Percentiles rank a stretch among this genome's conserved stretches.
Evolutionary conservation across 2,797 vertebrate species (phyloP).

Genomic region (Arctocebus calabarensis): DNA sequence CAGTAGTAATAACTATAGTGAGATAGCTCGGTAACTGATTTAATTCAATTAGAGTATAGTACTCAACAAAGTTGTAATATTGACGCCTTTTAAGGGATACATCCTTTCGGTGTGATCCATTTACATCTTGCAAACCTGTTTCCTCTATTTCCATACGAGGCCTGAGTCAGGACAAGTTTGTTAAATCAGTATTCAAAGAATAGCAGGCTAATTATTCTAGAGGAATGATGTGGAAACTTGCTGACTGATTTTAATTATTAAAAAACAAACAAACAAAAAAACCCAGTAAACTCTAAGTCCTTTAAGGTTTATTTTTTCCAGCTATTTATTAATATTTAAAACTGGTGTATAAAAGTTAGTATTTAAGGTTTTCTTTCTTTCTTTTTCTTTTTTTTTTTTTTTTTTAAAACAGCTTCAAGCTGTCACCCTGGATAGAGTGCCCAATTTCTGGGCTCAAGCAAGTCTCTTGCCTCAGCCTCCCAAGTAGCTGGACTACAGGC

Average conservation of each 20-base stretch:
- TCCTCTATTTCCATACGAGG: slow-evolving; percentile 15
- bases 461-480: too few relatives aligned
- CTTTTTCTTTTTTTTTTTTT: too few relatives aligned
- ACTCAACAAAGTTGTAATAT: slow-evolving; percentile 43
- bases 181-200: slow-evolving; percentile 49
- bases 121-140: neutral
- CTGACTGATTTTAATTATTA: slow-evolving; percentile 42
- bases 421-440: too few relatives aligned
- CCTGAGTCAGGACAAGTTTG: neutral
- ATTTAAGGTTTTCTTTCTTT: slow-evolving; percentile 37
- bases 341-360: slow-evolving; percentile 25
- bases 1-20: neutral
- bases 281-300: neutral
- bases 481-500: too few relatives aligned
- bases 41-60: neutral
- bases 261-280: neutral
- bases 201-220: slow-evolving; percentile 15
- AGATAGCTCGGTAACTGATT: neutral
- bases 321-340: slow-evolving; percentile 40
- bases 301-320: neutral
- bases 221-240: slow-evolving; percentile 55
- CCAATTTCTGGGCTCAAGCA: too few relatives aligned
- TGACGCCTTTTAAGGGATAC: slow-evolving; percentile 8
- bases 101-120: slow-evolving; percentile 8
- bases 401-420: too few relatives aligned